Base-by-base conservation (phyloP, 2,113 vertebrate species). In the Eulemur macaco region DNA sequence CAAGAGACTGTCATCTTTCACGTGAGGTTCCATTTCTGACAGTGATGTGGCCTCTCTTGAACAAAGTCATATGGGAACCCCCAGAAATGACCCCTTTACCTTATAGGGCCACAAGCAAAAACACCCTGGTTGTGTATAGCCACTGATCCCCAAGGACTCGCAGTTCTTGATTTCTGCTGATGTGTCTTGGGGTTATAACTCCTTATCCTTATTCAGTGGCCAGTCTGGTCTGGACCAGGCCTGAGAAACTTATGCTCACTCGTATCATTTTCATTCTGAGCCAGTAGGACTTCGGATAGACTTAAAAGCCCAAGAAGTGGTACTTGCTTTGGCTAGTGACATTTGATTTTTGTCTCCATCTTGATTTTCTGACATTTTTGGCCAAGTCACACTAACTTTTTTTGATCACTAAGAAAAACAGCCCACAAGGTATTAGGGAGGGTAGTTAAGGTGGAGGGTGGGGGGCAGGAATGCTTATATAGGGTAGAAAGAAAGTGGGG, bases 341-440 rank as follows among this genome's bases (percentile, higher is more conserved):
- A 91, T 96, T 96, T 95, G 58, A 81, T 88, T 95, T 97, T 96
- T 92, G 47, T 95, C 66, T 96, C 71, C 82, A 93, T 97, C 90
- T 89, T 95, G 56, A 92, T 96, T 96, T 98, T 92, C 85, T 93
- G 82, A 87, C 77, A 94, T 94, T 58, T 27, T 94, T 98, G 80
- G 91, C 82, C 95, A 91, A 96, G 39, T 96, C 91, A 96, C 93
- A 39, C 52, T 90, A 94, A 80, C 91, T 74, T 95, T 80, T 90
- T 94, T 92, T 96, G 80, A 88, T 92, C 88, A 85, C 45, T 77
- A 54, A 82, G 93, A 94, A 94, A 96, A 96, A 95, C 68, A 91
- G 69, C 81, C n/a, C 73, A 96, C 42, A 92, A 94, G 89, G 66
- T 93, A 95, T 97, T 96, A 85, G 60, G 77, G 81, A 88, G 84